Evolutionary conservation across 2,113 vertebrate species (phyloP), one percentile per base, ranked within the genome.

Genomic region (Pseudorasbora parva): DNA sequence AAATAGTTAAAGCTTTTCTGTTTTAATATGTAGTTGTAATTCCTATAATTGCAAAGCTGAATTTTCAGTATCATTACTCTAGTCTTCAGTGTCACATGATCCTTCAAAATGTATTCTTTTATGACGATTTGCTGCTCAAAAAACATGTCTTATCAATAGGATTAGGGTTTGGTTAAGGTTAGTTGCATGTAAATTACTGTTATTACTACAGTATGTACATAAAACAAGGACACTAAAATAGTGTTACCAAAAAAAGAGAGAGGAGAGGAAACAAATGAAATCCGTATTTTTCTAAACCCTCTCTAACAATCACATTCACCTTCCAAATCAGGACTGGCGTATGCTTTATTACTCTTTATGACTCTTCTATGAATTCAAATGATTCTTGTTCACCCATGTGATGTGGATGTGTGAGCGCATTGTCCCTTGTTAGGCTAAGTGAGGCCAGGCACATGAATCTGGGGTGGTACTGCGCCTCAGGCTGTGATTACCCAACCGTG

Each of bases 401-500:
- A 43, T 78, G 33, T 78, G 75, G 14, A 74, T 51, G 8, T 74
- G 72, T 51, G 72, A 74, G n/a, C 75, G 23, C 54, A 59, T 33
- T 60, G 75, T 78, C 54, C 33, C 37, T 78, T 78, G 57, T 62
- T 78, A 78, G 64, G 33, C 47, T 56, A 72, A 71, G 49, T 23
- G 27, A 54, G 54, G 81, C 68, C 47, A 19, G 17, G 68, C 66
- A 74, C 54, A 43, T 21, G 57, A 51, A 27, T 80, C 25, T 80
- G 25, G 60, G 86, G 87, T 88, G 64, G 27, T 43, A 66, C 74
- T 78, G 23, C 14, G 54, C 64, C 82, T 64, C 33, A 1, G 62
- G 78, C 86, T 72, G 59, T 86, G 78, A 87, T 91, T 83, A 88
- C 68, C 82, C 25, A 69, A 47, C 37, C 60, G 27, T 68, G 54